phyloP scores from a whole-genome alignment of 2,113 vertebrate genomes.

The Oxyura jamaicensis region DNA sequence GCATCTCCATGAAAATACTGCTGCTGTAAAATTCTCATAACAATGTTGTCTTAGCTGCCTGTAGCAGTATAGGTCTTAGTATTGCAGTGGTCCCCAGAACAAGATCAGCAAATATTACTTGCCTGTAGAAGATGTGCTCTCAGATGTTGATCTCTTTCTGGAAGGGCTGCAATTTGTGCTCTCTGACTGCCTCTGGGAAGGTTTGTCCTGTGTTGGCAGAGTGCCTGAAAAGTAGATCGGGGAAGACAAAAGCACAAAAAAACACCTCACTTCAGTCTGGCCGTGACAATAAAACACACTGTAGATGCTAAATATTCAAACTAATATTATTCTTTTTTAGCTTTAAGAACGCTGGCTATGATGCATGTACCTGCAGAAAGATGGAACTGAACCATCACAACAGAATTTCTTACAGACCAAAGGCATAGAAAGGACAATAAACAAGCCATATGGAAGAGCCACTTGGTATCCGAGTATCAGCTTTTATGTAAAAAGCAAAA shows the following conservation, averaged over 20 bases:
- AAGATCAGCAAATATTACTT: constrained; percentile 11
- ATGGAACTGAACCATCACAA: background rate
- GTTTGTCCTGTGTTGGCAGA: constrained; percentile 75
- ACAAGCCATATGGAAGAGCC: background rate
- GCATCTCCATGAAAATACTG: rapidly evolving
- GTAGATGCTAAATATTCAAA: background rate
- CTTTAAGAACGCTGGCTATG: background rate
- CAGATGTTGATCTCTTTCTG: constrained; percentile 76
- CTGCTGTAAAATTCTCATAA: background rate
- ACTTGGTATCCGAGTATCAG: background rate
- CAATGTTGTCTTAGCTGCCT: background rate
- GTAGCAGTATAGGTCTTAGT: background rate
- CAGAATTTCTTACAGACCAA: background rate
- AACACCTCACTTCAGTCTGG: background rate
- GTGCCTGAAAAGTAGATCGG: constrained; percentile 56
- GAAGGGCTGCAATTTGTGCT: constrained; percentile 78
- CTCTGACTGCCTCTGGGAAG: constrained; percentile 74
- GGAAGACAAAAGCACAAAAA: constrained; percentile 38
- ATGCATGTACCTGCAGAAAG: rapidly evolving
- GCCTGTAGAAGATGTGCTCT: constrained; percentile 80
- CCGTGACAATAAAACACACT: background rate
- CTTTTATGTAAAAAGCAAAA: background rate
- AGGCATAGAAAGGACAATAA: background rate
- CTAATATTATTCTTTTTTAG: background rate
- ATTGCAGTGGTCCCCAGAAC: background rate